phyloP scores from a whole-genome alignment of 2,888 invertebrate genomes.

The Minunthozetes semirufus region DNA sequence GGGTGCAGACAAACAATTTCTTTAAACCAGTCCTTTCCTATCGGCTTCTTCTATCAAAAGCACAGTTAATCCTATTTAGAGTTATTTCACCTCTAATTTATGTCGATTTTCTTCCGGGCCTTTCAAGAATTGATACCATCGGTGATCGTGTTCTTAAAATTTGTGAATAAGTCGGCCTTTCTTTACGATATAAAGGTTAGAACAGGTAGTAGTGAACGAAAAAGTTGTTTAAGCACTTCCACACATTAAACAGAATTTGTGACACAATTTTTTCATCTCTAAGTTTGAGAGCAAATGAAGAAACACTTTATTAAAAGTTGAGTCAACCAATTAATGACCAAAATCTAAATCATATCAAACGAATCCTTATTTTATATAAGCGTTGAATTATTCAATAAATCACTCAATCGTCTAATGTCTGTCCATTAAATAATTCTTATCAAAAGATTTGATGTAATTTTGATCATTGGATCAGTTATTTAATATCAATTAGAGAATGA shows the following conservation, averaged over 20 bases:
- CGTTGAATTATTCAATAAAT: too few relatives aligned
- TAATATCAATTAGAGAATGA: too few relatives aligned
- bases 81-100: slow-evolving; percentile 12
- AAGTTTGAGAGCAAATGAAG: not conserved
- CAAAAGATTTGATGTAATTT: too few relatives aligned
- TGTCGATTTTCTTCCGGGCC: not conserved
- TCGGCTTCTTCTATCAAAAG: not conserved
- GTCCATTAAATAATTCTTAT: too few relatives aligned
- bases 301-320: not conserved
- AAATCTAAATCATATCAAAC: not conserved
- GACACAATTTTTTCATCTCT: not conserved
- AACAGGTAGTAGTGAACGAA: not conserved
- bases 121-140: not conserved
- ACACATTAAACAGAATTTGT: not conserved
- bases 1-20: not conserved
- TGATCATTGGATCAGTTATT: too few relatives aligned
- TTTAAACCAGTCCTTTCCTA: not conserved
- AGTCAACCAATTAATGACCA: not conserved
- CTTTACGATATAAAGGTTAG: not conserved
- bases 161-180: too few relatives aligned
- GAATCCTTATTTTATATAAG: too few relatives aligned
- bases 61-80: slow-evolving; percentile 17
- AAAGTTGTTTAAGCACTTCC: not conserved
- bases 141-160: not conserved
- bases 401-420: too few relatives aligned